Evolutionary conservation across 2,113 vertebrate genomes (phyloP).

Genomic region (Bambusicola thoracicus): DNA sequence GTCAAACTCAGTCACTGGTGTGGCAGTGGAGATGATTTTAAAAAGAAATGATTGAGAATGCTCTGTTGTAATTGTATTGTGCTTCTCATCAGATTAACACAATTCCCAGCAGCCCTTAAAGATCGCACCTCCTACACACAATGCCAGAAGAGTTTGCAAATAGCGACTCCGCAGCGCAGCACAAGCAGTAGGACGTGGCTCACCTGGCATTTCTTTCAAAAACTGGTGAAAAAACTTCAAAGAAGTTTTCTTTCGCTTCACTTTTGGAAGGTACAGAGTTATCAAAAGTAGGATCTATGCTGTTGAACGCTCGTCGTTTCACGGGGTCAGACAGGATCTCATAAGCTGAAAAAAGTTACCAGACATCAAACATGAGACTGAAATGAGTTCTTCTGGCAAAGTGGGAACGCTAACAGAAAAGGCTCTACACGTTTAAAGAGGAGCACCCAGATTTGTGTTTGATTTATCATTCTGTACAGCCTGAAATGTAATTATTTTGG

Average conservation of each 20-base stretch:
- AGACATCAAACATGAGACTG: not conserved
- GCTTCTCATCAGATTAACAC: not conserved
- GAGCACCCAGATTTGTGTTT: not conserved
- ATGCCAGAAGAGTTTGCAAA: not conserved
- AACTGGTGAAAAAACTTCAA: slow-evolving; percentile 87
- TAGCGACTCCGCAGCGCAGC: not conserved
- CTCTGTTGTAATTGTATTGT: not conserved
- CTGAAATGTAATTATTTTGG: not conserved
- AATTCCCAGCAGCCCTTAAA: not conserved
- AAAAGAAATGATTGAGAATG: not conserved
- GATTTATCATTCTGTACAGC: not conserved
- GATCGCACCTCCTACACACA: not conserved
- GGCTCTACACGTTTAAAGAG: not conserved
- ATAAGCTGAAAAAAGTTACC: slow-evolving; percentile 82
- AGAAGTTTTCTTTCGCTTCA: slow-evolving; percentile 96
- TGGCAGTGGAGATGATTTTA: not conserved
- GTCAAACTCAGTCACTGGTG: not conserved
- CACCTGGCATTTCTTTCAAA: slow-evolving; percentile 96
- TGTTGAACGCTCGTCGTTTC: slow-evolving; percentile 97
- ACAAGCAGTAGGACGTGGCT: slow-evolving; percentile 12
- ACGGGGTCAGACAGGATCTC: slow-evolving; percentile 94
- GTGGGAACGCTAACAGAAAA: not conserved
- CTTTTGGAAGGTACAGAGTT: slow-evolving; percentile 92
- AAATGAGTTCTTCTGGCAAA: not conserved
- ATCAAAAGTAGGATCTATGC: slow-evolving; percentile 97